phyloP scores from a whole-genome alignment of 2,797 vertebrate species.

The Gymnoscopelus braueri region DNA sequence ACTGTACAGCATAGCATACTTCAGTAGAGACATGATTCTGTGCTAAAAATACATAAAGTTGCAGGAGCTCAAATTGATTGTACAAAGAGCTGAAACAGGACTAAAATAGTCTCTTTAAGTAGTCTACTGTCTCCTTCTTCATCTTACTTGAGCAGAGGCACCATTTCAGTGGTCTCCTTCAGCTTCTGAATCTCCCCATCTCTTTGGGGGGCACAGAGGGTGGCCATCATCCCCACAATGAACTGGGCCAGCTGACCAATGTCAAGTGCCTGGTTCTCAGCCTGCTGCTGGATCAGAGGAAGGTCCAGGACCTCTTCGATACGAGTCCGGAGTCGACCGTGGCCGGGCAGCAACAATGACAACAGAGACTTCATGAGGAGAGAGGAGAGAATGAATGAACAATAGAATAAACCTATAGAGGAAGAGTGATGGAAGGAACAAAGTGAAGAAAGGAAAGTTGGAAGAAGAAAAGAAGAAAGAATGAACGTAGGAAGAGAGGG shows the following conservation, averaged over 20 bases:
- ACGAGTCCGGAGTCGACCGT: conserved; percentile 85
- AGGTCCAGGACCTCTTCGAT: conserved; percentile 93
- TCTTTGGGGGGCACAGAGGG: conserved; percentile 90
- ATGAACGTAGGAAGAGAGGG: not conserved
- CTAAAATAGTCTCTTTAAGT: conserved; percentile 4
- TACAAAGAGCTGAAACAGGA: not conserved
- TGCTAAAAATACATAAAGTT: conserved; percentile 22
- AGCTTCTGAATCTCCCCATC: conserved; percentile 90
- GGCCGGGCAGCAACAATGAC: conserved; percentile 90
- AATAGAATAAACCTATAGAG: not conserved
- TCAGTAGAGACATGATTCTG: conserved; percentile 10
- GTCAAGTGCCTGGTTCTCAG: conserved; percentile 91
- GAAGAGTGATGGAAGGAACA: not conserved
- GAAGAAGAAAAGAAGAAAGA: not conserved
- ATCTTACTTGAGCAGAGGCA: conserved; percentile 91
- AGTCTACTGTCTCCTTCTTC: not conserved
- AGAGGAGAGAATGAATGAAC: conserved; percentile 1
- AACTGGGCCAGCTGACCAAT: conserved; percentile 90
- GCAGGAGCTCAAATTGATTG: conserved; percentile 41
- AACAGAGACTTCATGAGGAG: conserved; percentile 82
- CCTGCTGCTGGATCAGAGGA: conserved; percentile 94
- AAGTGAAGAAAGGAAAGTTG: not conserved
- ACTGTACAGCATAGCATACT: not conserved
- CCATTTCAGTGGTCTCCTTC: conserved; percentile 86
- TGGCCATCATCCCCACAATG: conserved; percentile 93